A percentile compares a stretch with the other conserved stretches of the same genome.
Conservation (phyloP, 2,113 vertebrate species). For the Tympanuchus pallidicinctus region DNA sequence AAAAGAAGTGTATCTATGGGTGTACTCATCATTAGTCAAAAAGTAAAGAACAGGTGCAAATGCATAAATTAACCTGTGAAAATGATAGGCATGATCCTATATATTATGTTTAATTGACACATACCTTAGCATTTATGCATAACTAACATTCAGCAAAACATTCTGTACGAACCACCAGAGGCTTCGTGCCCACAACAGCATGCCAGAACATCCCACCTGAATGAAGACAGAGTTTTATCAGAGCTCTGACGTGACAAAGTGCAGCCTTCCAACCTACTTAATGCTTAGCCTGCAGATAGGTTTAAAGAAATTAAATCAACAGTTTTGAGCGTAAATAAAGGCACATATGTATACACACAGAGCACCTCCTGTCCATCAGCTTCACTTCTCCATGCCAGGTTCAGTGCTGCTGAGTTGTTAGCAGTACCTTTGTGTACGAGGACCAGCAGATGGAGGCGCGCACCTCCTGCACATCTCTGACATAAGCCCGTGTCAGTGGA, state of each 20-base stretch:
- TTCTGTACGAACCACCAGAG: not conserved
- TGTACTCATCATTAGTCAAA: not conserved
- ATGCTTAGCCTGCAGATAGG: not conserved
- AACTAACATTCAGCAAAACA: not conserved
- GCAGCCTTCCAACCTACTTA: not conserved
- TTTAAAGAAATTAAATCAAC: not conserved
- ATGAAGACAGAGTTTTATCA: too few species aligned
- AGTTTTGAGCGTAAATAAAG: not conserved
- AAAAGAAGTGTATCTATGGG: not conserved
- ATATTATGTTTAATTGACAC: not conserved
- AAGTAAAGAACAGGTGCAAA: not conserved
- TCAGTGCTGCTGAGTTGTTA: not conserved
- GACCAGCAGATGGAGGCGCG: not conserved
- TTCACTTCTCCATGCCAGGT: too few species aligned
- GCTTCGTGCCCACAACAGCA: not conserved
- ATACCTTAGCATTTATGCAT: not conserved
- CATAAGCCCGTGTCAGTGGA: fast-evolving
- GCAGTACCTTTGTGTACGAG: not conserved
- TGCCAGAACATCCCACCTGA: not conserved
- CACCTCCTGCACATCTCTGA: too few species aligned
- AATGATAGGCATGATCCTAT: not conserved
- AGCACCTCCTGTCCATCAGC: not conserved
- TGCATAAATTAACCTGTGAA: not conserved
- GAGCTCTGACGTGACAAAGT: not conserved
- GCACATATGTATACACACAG: too few species aligned